These are phyloP conservation scores for Anhinga rufa DNA, from an alignment of 2,113 vertebrate genomes.

Conservation along the genomic window DNA sequence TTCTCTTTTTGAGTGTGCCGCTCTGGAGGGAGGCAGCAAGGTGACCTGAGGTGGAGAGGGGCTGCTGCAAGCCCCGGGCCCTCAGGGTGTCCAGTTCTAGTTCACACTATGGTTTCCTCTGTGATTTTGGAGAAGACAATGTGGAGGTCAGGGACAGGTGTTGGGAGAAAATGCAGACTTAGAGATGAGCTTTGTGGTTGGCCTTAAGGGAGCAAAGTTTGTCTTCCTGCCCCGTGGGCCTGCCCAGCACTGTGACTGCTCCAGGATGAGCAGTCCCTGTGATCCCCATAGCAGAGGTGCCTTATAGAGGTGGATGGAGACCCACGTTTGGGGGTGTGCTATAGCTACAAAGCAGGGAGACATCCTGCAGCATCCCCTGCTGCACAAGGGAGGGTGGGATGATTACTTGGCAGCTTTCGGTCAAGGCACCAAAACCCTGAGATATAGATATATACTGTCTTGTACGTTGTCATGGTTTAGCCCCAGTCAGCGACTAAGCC, in stretches of 20 bases:
- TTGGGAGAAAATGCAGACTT: neutral
- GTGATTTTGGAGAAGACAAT: neutral
- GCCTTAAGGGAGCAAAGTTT: neutral
- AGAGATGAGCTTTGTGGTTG: neutral
- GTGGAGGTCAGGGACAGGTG: neutral
- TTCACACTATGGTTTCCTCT: neutral
- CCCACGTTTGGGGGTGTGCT: neutral
- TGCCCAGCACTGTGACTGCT: rapidly evolving
- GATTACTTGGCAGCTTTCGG: neutral
- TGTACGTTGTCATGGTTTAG: neutral
- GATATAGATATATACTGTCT: too few species aligned
- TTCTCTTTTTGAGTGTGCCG: neutral
- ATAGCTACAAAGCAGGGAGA: neutral
- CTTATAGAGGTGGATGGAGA: neutral
- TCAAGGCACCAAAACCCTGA: neutral
- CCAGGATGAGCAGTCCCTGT: neutral
- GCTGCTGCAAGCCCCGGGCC: neutral
- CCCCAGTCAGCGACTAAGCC: too few species aligned
- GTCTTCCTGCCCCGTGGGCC: neutral
- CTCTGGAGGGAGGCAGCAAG: neutral
- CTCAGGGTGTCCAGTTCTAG: neutral
- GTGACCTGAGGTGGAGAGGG: neutral
- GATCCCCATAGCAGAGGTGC: neutral
- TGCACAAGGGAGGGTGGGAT: neutral
- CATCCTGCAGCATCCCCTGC: neutral